Conservation (phyloP, 2,888 invertebrate genomes). For the Netelia virgata region DNA sequence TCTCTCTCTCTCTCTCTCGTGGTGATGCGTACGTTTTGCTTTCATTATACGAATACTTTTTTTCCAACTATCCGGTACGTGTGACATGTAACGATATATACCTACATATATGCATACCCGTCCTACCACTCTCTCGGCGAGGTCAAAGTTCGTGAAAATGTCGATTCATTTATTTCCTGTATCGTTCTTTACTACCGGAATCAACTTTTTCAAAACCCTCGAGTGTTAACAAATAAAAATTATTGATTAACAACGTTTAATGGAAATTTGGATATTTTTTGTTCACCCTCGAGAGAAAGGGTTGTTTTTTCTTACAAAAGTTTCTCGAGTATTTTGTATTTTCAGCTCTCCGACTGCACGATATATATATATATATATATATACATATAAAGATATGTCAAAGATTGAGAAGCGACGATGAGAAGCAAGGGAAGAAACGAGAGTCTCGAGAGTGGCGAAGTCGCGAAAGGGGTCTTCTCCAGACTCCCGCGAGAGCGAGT, state of each 20-base stretch:
- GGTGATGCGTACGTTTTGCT: not conserved
- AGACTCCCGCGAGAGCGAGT: slow-evolving; percentile 4
- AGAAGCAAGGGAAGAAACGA: slow-evolving; percentile 27
- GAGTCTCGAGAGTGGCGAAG: slow-evolving; percentile 63
- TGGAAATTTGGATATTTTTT: no score
- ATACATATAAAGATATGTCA: slow-evolving; percentile 2
- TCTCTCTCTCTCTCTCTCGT: no score
- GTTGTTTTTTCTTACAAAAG: not conserved
- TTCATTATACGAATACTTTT: not conserved
- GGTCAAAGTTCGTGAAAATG: not conserved
- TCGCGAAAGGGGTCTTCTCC: slow-evolving; percentile 57
- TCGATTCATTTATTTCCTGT: not conserved
- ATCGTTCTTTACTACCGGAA: not conserved
- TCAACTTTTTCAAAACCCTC: not conserved
- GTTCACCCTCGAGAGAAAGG: slow-evolving; percentile 5
- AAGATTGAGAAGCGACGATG: not conserved
- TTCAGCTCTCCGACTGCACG: not conserved
- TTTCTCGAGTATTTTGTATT: not conserved
- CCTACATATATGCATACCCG: not conserved
- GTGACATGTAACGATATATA: not conserved
- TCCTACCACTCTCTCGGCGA: not conserved
- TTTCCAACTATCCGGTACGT: not conserved
- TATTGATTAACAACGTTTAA: no score
- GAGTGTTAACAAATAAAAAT: not conserved
- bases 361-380: slow-evolving; percentile 2